phyloP scores from a whole-genome alignment of 2,888 invertebrate genomes.

The Metallyticus violacea region DNA sequence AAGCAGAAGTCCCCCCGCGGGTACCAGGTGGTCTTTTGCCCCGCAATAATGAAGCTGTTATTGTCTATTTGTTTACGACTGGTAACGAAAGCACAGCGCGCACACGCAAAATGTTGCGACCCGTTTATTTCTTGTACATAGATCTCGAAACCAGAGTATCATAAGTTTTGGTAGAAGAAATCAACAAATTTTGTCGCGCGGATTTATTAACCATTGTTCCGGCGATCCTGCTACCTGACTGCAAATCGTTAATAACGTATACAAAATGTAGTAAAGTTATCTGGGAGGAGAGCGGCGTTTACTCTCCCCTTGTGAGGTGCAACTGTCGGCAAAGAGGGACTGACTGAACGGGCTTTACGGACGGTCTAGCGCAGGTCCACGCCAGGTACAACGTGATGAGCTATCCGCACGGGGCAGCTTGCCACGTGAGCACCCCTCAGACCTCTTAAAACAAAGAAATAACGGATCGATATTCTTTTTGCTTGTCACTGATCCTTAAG shows the following conservation, averaged over 20 bases:
- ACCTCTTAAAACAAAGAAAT: too few relatives aligned
- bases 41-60: conserved; percentile 8
- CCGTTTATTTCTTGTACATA: not conserved
- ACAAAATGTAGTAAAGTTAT: too few relatives aligned
- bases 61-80: not conserved
- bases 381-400: not conserved
- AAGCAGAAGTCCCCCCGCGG: not conserved
- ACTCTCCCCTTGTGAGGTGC: too few relatives aligned
- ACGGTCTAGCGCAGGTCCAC: not conserved
- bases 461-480: too few relatives aligned
- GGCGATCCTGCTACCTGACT: not conserved
- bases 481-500: too few relatives aligned
- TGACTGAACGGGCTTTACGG: not conserved
- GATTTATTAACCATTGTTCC: not conserved
- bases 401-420: not conserved
- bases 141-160: not conserved
- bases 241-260: not conserved
- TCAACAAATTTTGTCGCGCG: not conserved
- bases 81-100: not conserved
- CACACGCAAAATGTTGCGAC: not conserved
- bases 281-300: too few relatives aligned
- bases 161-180: not conserved
- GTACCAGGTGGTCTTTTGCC: not conserved
- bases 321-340: not conserved
- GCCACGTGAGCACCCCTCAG: too few relatives aligned